Conservation (phyloP, 2,797 vertebrate genomes). For the Hozukius guyotensis region DNA sequence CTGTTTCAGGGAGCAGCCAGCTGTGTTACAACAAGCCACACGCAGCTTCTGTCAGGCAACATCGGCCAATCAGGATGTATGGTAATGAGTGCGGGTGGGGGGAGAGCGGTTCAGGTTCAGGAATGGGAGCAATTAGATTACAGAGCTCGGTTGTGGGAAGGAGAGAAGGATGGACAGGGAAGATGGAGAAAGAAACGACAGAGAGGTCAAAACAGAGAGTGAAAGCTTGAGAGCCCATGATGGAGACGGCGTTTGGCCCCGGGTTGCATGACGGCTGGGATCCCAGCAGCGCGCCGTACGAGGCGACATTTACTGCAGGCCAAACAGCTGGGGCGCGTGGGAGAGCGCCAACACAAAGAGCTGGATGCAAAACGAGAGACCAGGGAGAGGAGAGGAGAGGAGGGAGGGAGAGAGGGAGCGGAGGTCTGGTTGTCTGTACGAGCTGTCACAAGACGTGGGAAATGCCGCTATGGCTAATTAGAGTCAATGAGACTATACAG, state of each 20-base stretch:
- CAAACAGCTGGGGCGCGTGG: conserved; percentile 71
- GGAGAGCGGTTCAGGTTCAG: conserved; percentile 27
- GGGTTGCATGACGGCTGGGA: conserved; percentile 17
- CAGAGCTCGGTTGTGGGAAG: background rate
- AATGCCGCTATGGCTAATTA: conserved; percentile 67
- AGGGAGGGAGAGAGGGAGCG: background rate
- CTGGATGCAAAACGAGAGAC: conserved; percentile 34
- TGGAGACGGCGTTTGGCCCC: conserved; percentile 11
- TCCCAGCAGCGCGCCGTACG: conserved; percentile 37
- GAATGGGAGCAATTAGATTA: conserved; percentile 48
- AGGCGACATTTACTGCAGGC: conserved; percentile 69
- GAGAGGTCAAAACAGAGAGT: background rate
- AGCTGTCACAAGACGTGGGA: conserved; percentile 71
- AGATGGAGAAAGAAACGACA: background rate
- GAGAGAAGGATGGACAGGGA: background rate
- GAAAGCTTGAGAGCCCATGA: background rate
- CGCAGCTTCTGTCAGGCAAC: conserved; percentile 69
- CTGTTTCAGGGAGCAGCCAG: conserved; percentile 64
- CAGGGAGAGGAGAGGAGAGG: background rate
- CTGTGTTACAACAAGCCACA: conserved; percentile 67
- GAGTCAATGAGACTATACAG: conserved; percentile 56
- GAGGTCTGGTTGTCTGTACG: conserved; percentile 50
- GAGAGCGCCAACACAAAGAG: conserved; percentile 58
- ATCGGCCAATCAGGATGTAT: conserved; percentile 65
- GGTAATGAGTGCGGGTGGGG: conserved; percentile 63